Base-by-base conservation (phyloP, 1,140 invertebrate genomes). In the Drosophila punjabiensis region DNA sequence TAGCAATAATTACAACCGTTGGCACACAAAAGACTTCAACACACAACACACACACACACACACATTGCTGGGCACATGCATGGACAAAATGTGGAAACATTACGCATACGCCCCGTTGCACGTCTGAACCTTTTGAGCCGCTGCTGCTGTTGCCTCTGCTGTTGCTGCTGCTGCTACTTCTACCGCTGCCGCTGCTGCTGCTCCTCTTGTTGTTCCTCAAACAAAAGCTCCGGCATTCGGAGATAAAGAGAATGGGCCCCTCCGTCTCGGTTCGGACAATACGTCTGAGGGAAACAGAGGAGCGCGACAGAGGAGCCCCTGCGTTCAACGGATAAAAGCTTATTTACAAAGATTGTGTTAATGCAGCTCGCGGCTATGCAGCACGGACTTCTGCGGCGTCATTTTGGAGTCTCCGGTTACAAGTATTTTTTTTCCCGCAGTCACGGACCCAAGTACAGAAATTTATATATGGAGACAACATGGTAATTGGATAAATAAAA, bases 311-410 rank as follows among this genome's bases (percentile, higher is more conserved):
- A 50, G 37, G 16, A 41, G 60, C 50, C 62, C 28, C 76, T 78
- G 76, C 65, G 50, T 28, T 53, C 55, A 56, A 56, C 77, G 84
- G 61, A 89, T 87, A 84, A 87, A 87, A 84, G 81, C 84, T 89
- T 89, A 84, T 87, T 87, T 89, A 89, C 77, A 89, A 75, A 87
- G 84, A 84, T 89, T 84, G 71, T 78, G 68, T 88, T 89, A 87
- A 87, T 87, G 81, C 77, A 81, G 85, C 84, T 70, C 77, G 85
- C 81, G 84, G 84, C 84, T 78, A 87, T 87, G 84, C 84, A 87
- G 84, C 84, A 87, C 67, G 68, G 73, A 89, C 85, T 89, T 82
- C 71, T 84, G 76, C 60, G 81, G 82, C 55, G 69, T 55, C 82
- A 66, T 79, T 76, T 76, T 55, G 16, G 53, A 71, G 62, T 70